Evolutionary conservation across 2,888 invertebrate species (phyloP), one percentile per base, ranked within the genome.

Genomic region (Saturnia japonica): DNA sequence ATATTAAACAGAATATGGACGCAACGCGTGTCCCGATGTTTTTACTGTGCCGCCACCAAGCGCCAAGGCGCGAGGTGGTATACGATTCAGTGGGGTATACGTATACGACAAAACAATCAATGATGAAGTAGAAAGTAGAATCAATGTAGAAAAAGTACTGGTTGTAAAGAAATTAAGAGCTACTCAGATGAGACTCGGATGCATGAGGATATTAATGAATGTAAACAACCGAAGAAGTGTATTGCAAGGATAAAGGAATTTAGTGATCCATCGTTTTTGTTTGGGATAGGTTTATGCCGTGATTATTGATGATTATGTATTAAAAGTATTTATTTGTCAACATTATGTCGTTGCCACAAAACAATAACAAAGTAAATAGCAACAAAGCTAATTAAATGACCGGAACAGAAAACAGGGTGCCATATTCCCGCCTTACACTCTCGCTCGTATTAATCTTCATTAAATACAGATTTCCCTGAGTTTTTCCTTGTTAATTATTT

Each of bases 311-410:
- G 6, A 4, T 16, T 47, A 16, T 19, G 7, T 19, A 47, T 19
- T 47, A 47, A 47, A 7, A 47, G 7, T n/a, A 47, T 19, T 19
- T 47, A 16, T 7, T 6, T 16, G 47, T 47, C 16, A 47, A 47
- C 6, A 47, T 16, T 47, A 47, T 28, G 25, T 60, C 19, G 14
- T 64, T 40, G 40, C 19, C 1, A 19, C 64, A 40, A 64, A 64
- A 64, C 71, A 76, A 76, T 77, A 73, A 74, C 74, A 73, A 40
- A 40, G 40, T n/a, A 64, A 64, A 64, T n/a, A 67, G 43, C 14
- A 51, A 72, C 68, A 72, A 60, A 72, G 45, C 25, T 68, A 60
- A 70, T 54, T 71, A 70, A 70, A 69, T 70, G 72, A 74, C 72
- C 68, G 68, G 71, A 68, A 67, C 22, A 28, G 57, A 22, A 64